A percentile compares a stretch with the other conserved stretches of the same genome.
These are phyloP conservation scores for Metaphire vulgaris DNA, from an alignment of 1,140 invertebrate genomes.

Conservation along the genomic window DNA sequence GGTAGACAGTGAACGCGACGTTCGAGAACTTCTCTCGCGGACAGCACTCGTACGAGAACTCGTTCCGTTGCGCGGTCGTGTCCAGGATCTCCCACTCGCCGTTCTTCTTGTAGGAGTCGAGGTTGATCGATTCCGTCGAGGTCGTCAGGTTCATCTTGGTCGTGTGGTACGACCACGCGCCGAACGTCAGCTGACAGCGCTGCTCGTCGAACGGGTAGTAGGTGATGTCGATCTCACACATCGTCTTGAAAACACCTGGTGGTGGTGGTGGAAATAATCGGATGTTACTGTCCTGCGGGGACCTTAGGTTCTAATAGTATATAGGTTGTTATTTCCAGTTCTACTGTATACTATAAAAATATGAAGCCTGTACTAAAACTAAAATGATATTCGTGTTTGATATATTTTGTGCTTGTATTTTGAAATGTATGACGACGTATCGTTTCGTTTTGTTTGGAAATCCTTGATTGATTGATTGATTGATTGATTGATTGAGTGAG, in stretches of 20 bases:
- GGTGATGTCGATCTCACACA: constrained; percentile 31
- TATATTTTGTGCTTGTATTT: too few relatives aligned
- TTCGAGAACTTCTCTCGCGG: constrained; percentile 27
- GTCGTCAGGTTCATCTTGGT: constrained; percentile 30
- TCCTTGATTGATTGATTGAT: too few relatives aligned
- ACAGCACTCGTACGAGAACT: constrained; percentile 27
- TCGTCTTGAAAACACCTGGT: constrained; percentile 31
- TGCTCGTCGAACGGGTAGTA: constrained; percentile 32
- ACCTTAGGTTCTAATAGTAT: background rate
- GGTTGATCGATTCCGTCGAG: constrained; percentile 17
- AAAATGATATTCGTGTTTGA: too few relatives aligned
- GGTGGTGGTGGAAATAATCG: background rate
- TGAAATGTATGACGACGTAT: too few relatives aligned
- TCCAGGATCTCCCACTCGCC: constrained; percentile 28
- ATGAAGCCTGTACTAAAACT: too few relatives aligned
- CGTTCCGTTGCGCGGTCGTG: constrained; percentile 21
- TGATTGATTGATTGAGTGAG: too few relatives aligned
- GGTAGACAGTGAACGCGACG: constrained; percentile 21
- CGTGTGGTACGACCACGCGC: constrained; percentile 31
- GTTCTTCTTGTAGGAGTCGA: constrained; percentile 29
- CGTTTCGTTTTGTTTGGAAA: too few relatives aligned
- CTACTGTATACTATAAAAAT: too few relatives aligned
- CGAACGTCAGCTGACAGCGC: constrained; percentile 26
- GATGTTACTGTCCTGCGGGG: background rate
- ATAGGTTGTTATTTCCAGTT: too few relatives aligned